phyloP scores from a whole-genome alignment of 92 coral and sea anemone genomes.

The Epizoanthus rinbou region DNA sequence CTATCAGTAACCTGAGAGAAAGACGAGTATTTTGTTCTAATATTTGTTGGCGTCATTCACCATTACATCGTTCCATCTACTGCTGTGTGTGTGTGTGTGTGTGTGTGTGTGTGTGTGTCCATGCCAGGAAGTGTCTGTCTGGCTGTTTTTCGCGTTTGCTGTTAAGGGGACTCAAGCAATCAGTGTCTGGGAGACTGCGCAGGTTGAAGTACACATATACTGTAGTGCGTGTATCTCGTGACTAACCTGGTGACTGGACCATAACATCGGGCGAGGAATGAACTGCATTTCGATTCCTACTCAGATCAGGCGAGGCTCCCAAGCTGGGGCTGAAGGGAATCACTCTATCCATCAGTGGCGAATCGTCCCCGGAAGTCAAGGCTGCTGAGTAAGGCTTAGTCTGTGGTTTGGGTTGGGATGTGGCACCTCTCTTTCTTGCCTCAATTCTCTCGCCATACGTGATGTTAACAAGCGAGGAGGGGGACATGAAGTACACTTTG shows the following conservation, averaged over 20 bases:
- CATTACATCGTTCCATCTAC: too few relatives aligned
- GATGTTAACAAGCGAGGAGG: slow-evolving; percentile 79
- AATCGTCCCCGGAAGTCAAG: slow-evolving; percentile 38
- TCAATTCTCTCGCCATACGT: slow-evolving; percentile 84
- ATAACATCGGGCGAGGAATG: slow-evolving; percentile 37
- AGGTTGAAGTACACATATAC: neutral
- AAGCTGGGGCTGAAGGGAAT: slow-evolving; percentile 43
- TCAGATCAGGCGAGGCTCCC: slow-evolving; percentile 58
- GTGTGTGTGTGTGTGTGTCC: neutral
- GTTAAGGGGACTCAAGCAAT: neutral
- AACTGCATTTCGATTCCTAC: slow-evolving; percentile 6
- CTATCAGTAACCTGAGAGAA: too few relatives aligned
- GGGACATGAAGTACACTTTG: slow-evolving; percentile 71
- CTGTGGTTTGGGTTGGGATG: slow-evolving; percentile 59
- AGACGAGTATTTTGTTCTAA: too few relatives aligned
- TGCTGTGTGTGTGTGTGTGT: neutral
- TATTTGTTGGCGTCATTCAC: too few relatives aligned
- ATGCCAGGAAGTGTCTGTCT: neutral
- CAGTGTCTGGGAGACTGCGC: neutral
- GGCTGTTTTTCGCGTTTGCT: neutral
- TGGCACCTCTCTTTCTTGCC: slow-evolving; percentile 66
- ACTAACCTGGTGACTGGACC: slow-evolving; percentile 52
- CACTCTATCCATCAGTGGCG: neutral
- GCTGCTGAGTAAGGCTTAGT: slow-evolving; percentile 48
- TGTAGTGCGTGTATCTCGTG: neutral